These are phyloP conservation scores for Caenorhabditis doughertyi DNA, from an alignment of 2,888 invertebrate genomes.

Conservation along the genomic window DNA sequence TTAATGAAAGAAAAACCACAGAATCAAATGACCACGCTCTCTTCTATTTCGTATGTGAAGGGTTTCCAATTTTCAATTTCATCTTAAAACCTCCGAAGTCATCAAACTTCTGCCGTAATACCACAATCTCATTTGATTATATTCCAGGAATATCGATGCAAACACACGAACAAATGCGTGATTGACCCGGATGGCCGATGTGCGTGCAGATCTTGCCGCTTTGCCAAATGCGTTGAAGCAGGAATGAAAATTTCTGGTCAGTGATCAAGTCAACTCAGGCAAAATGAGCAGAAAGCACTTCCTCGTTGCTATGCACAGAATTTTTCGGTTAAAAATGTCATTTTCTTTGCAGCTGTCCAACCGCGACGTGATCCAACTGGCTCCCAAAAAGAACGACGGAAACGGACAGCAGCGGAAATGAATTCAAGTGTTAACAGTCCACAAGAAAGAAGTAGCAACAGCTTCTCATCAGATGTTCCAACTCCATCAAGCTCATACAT, in stretches of 20 bases:
- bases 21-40: too few relatives aligned
- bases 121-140: too few relatives aligned
- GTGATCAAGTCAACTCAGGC: slow-evolving; percentile 18
- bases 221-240: slow-evolving; percentile 75
- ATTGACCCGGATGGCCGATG: slow-evolving; percentile 76
- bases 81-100: background rate
- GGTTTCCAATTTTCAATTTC: background rate
- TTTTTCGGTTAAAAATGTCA: too few relatives aligned
- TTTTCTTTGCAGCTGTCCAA: slow-evolving; percentile 74
- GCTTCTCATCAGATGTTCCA: slow-evolving; percentile 46
- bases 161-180: slow-evolving; percentile 74
- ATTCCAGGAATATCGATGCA: slow-evolving; percentile 75
- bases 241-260: slow-evolving; percentile 76
- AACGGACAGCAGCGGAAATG: slow-evolving; percentile 18
- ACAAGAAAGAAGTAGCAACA: slow-evolving; percentile 43
- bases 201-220: slow-evolving; percentile 79
- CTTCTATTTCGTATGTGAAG: too few relatives aligned
- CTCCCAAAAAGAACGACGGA: slow-evolving; percentile 75
- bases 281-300: slow-evolving; percentile 7
- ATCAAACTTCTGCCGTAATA: too few relatives aligned
- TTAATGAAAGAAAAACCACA: too few relatives aligned
- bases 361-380: slow-evolving; percentile 81
- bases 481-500: slow-evolving; percentile 37
- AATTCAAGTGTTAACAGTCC: slow-evolving; percentile 16
- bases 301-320: background rate